These are phyloP conservation scores for Eledone cirrhosa DNA, from an alignment of 2,888 invertebrate species.

Conservation along the genomic window DNA sequence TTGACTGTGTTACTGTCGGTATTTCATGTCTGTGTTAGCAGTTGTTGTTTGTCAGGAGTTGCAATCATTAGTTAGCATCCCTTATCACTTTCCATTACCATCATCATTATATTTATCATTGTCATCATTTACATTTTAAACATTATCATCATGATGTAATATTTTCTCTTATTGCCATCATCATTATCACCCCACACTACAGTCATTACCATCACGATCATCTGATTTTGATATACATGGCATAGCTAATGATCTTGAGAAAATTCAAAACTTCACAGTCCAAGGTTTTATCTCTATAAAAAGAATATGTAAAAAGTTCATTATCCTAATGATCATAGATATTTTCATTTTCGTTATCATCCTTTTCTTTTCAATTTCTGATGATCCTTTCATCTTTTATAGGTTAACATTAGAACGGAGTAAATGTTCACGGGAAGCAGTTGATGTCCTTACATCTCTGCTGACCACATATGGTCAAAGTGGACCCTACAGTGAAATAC, in stretches of 20 bases:
- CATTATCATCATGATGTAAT: too few species aligned
- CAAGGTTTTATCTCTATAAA: not conserved
- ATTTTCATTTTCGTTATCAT: not conserved
- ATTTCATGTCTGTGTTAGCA: not conserved
- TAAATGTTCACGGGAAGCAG: constrained; percentile 74
- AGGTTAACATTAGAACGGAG: constrained; percentile 79
- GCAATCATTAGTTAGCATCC: too few species aligned
- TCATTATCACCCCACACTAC: too few species aligned
- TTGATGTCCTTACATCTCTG: constrained; percentile 75
- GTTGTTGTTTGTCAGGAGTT: too few species aligned
- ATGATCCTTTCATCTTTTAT: not conserved
- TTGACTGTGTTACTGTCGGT: not conserved
- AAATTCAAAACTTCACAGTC: not conserved
- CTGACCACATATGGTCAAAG: constrained; percentile 78
- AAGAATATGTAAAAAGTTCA: not conserved
- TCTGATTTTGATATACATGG: too few species aligned
- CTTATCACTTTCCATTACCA: too few species aligned
- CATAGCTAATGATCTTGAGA: too few species aligned
- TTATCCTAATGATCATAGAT: not conserved
- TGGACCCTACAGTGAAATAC: constrained; percentile 75
- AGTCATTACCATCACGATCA: too few species aligned
- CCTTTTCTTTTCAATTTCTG: not conserved
- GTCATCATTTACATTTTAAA: too few species aligned
- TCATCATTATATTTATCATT: too few species aligned
- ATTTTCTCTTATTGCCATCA: too few species aligned